phyloP scores from a whole-genome alignment of 2,113 vertebrate species.

The Anoplopoma fimbria region DNA sequence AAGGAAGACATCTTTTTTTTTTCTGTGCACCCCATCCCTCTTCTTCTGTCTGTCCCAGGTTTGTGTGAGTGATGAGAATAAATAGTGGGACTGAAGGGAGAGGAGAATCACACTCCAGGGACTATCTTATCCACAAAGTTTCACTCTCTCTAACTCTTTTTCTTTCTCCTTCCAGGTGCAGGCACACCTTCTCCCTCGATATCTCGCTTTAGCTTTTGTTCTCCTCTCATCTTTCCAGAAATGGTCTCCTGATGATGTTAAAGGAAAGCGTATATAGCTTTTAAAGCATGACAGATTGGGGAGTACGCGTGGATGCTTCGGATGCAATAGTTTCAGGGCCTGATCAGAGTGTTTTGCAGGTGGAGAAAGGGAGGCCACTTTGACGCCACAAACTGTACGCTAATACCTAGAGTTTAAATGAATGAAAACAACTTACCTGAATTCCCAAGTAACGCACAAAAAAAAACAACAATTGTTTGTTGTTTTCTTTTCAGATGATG shows the following conservation, averaged over 20 bases:
- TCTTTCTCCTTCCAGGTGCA: slow-evolving; percentile 25
- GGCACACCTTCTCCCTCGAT: slow-evolving; percentile 22
- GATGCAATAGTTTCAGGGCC: neutral
- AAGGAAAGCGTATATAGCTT: neutral
- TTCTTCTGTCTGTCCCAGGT: slow-evolving; percentile 38
- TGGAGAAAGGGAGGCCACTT: too few species aligned
- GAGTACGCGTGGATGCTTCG: neutral
- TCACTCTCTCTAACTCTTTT: slow-evolving; percentile 18
- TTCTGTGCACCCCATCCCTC: neutral
- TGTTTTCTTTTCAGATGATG: neutral
- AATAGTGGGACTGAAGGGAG: slow-evolving; percentile 38
- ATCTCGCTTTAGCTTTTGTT: slow-evolving; percentile 28
- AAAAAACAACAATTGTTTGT: too few species aligned
- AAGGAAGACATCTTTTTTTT: slow-evolving; percentile 16
- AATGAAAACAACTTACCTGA: neutral
- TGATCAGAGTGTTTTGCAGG: neutral
- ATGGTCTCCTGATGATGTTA: neutral
- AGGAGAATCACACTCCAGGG: slow-evolving; percentile 23
- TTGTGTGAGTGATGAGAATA: slow-evolving; percentile 49
- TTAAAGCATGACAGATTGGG: neutral
- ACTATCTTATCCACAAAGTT: slow-evolving; percentile 48
- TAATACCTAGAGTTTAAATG: neutral
- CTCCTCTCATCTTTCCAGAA: neutral
- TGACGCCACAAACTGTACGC: neutral
- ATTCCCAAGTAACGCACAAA: neutral